These are phyloP conservation scores for Cynocephalus volans DNA, from an alignment of 2,113 vertebrate species.

Conservation along the genomic window DNA sequence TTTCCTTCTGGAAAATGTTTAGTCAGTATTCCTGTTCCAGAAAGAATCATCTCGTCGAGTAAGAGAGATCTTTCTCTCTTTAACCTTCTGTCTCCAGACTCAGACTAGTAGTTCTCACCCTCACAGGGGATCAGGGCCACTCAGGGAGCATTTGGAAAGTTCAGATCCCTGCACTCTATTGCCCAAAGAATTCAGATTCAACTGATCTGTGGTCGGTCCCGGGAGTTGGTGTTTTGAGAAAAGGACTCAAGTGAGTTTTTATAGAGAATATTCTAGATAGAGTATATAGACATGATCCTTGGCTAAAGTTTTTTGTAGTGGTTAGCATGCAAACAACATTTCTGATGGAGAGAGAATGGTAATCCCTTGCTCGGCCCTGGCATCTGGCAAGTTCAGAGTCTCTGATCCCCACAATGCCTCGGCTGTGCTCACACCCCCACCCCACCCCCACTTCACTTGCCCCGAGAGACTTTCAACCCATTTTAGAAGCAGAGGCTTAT, in stretches of 20 bases:
- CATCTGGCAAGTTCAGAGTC: not conserved
- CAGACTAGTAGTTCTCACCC: not conserved
- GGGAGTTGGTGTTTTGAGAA: not conserved
- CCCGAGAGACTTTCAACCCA: not conserved
- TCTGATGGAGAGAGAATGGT: not conserved
- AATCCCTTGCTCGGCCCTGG: not conserved
- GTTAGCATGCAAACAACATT: not conserved
- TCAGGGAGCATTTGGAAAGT: not conserved
- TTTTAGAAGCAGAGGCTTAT: not conserved
- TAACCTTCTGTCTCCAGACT: not conserved
- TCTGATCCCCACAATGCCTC: rapidly evolving
- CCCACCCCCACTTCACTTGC: too few species aligned
- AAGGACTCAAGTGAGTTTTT: not conserved
- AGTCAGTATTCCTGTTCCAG: not conserved
- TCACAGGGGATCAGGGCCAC: not conserved
- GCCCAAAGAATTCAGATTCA: not conserved
- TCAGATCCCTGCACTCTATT: not conserved
- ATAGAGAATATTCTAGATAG: not conserved
- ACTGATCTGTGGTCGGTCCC: not conserved
- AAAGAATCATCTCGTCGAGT: not conserved
- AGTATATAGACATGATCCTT: not conserved
- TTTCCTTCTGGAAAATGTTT: not conserved
- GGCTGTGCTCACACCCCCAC: rapidly evolving
- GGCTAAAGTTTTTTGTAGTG: not conserved
- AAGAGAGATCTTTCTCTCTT: not conserved